Evolutionary conservation across 2,113 vertebrate genomes (phyloP).

Genomic region (Thinocorus orbignyianus): DNA sequence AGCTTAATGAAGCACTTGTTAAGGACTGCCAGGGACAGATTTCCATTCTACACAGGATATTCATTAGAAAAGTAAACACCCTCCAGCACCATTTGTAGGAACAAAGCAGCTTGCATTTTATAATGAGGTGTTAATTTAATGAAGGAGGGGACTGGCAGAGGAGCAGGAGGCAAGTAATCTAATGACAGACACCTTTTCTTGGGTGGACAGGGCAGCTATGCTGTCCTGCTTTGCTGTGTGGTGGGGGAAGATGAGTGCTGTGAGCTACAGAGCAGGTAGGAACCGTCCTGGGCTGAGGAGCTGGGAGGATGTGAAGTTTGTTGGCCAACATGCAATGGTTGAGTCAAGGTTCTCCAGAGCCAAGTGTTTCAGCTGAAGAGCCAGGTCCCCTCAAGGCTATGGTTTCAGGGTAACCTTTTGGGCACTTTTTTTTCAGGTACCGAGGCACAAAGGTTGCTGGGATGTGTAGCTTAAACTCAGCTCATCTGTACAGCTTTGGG

Average conservation of each 20-base stretch:
- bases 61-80: slow-evolving; percentile 63
- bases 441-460: background rate
- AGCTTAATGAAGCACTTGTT: slow-evolving; percentile 58
- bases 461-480: background rate
- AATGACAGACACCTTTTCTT: background rate
- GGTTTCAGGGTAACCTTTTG: background rate
- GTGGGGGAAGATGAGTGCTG: rapidly evolving
- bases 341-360: background rate
- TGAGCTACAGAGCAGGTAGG: rapidly evolving
- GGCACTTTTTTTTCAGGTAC: background rate
- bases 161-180: background rate
- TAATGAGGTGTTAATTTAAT: slow-evolving; percentile 66
- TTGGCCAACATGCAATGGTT: rapidly evolving
- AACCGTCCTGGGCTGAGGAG: background rate
- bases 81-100: slow-evolving; percentile 50
- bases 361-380: background rate
- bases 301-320: rapidly evolving
- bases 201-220: background rate
- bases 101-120: slow-evolving; percentile 46
- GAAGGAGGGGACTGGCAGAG: background rate
- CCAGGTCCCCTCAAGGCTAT: background rate
- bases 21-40: slow-evolving; percentile 67
- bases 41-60: slow-evolving; percentile 59
- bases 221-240: background rate
- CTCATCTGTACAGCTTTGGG: background rate